phyloP scores from a whole-genome alignment of 2,113 vertebrate genomes.

The Taxidea taxus region DNA sequence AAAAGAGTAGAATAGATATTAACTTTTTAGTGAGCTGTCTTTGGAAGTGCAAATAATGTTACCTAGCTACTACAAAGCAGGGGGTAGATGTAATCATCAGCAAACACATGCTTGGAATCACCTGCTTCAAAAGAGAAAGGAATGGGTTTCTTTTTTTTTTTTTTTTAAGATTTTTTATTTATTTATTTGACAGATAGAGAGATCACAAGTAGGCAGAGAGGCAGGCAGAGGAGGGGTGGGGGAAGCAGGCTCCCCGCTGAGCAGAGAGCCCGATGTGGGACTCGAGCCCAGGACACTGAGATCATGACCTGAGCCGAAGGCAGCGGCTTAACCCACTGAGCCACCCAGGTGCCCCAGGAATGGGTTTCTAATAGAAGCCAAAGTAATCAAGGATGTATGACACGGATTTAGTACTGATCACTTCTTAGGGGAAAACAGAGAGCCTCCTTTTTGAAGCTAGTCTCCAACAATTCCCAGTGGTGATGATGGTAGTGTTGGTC shows the following conservation, averaged over 20 bases:
- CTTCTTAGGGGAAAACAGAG: background rate
- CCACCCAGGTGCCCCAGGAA: too few species aligned
- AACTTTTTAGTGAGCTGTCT: background rate
- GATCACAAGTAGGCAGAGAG: too few species aligned
- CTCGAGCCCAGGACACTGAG: too few species aligned
- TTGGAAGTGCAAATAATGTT: background rate
- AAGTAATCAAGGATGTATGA: background rate
- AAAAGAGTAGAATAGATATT: background rate
- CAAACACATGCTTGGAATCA: background rate
- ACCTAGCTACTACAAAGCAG: background rate
- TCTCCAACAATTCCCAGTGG: background rate
- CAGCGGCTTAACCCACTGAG: too few species aligned
- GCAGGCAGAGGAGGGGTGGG: too few species aligned
- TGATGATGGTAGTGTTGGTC: background rate
- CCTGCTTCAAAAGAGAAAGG: background rate
- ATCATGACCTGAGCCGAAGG: too few species aligned
- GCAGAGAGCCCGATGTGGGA: too few species aligned
- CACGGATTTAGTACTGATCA: background rate
- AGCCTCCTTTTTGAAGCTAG: background rate
- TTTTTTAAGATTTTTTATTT: too few species aligned
- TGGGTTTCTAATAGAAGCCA: background rate
- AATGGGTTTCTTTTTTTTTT: background rate
- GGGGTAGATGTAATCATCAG: background rate
- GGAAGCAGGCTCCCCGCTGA: too few species aligned
- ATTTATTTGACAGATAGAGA: too few species aligned